Conservation (phyloP, 2,113 vertebrate genomes). For the Ictalurus furcatus region DNA sequence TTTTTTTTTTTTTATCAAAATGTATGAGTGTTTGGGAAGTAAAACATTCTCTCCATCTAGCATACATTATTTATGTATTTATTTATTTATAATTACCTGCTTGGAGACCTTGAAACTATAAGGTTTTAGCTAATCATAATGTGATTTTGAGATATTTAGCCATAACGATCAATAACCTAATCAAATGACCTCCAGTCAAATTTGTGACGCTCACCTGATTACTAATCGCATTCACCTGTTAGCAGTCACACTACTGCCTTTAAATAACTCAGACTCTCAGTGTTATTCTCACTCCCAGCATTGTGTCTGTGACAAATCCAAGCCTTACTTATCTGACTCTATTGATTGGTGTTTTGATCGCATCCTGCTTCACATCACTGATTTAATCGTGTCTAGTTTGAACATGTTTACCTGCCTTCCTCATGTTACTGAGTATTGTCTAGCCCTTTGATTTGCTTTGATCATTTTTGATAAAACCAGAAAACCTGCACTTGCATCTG, state of each 20-base stretch:
- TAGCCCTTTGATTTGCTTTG: neutral
- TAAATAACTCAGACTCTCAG: neutral
- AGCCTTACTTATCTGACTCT: neutral
- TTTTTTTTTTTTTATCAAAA: too few relatives aligned
- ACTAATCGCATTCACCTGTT: too few relatives aligned
- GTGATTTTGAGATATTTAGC: too few relatives aligned
- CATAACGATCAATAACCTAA: too few relatives aligned
- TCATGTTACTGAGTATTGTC: neutral
- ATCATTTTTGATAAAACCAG: neutral
- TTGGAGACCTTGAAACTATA: too few relatives aligned
- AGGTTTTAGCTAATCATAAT: too few relatives aligned
- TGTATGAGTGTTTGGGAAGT: too few relatives aligned
- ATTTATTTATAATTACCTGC: too few relatives aligned
- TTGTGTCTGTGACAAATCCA: neutral
- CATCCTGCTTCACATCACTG: neutral
- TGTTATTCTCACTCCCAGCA: neutral
- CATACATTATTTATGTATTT: neutral
- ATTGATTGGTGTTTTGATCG: neutral
- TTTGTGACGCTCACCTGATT: too few relatives aligned
- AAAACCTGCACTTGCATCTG: neutral
- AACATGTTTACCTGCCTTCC: neutral
- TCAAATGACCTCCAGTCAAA: too few relatives aligned
- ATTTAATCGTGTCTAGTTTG: neutral
- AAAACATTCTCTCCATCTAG: too few relatives aligned
- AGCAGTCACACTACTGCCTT: too few relatives aligned